phyloP scores from a whole-genome alignment of 2,888 invertebrate genomes.

The Euplagia quadripunctaria region DNA sequence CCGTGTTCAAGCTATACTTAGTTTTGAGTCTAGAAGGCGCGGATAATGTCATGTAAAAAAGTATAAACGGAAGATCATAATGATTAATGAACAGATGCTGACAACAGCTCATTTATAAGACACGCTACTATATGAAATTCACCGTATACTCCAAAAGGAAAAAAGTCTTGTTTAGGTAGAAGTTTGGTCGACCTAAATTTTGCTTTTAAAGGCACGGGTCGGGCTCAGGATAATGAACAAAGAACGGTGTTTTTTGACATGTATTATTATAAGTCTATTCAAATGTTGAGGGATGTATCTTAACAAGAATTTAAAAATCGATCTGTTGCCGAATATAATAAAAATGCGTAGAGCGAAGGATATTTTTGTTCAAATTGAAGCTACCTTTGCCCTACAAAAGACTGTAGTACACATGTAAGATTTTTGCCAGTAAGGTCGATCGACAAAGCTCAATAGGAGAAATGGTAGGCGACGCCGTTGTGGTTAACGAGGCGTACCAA shows the following conservation, averaged over 20 bases:
- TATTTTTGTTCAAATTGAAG: not conserved
- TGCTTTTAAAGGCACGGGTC: not conserved
- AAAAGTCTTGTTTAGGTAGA: not conserved
- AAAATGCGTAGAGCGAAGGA: not conserved
- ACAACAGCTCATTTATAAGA: not conserved
- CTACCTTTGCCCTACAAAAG: not conserved
- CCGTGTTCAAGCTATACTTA: not conserved
- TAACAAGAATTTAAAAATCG: not conserved
- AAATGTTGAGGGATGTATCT: not conserved
- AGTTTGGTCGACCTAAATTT: not conserved
- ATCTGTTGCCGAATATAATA: not conserved
- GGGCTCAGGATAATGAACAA: not conserved
- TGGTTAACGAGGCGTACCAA: no score
- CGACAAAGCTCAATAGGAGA: no score
- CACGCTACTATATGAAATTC: not conserved
- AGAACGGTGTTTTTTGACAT: not conserved
- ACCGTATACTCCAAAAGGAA: not conserved
- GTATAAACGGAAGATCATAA: not conserved
- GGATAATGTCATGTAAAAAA: not conserved
- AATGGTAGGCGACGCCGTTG: no score
- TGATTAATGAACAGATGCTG: not conserved
- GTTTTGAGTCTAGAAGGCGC: not conserved
- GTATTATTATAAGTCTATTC: not conserved
- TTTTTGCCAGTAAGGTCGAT: no score
- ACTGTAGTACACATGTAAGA: not conserved